These are phyloP conservation scores for Sphaerophoria taeniata DNA, from an alignment of 2,888 invertebrate genomes.

Conservation along the genomic window DNA sequence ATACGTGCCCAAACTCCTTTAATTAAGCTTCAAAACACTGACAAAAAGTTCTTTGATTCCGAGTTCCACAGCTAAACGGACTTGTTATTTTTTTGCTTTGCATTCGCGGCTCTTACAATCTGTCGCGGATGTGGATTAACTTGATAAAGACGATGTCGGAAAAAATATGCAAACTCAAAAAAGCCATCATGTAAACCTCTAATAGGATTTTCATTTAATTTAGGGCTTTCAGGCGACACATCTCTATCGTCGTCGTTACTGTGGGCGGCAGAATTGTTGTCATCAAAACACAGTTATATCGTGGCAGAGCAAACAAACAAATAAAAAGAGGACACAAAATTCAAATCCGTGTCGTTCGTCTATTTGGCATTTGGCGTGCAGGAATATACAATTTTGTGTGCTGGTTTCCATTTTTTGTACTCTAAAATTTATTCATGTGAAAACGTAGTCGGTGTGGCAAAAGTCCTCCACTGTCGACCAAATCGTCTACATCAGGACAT, in stretches of 20 bases:
- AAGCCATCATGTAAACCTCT: constrained; percentile 72
- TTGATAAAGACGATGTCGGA: constrained; percentile 39
- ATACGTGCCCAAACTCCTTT: too few species aligned
- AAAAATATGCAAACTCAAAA: constrained; percentile 55
- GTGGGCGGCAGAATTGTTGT: not conserved
- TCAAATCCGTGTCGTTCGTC: constrained; percentile 56
- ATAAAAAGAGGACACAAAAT: not conserved
- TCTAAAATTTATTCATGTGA: constrained; percentile 68
- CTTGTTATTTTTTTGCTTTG: not conserved
- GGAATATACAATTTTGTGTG: constrained; percentile 34
- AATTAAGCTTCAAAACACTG: too few species aligned
- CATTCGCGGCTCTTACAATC: constrained; percentile 7
- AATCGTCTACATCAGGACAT: constrained; percentile 40
- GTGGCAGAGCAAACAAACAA: not conserved
- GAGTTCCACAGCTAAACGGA: constrained; percentile 66
- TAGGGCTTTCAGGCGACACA: constrained; percentile 73
- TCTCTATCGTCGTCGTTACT: constrained; percentile 40
- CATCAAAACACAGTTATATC: constrained; percentile 44
- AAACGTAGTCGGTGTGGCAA: constrained; percentile 60
- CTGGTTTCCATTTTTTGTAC: constrained; percentile 43
- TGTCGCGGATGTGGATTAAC: constrained; percentile 54
- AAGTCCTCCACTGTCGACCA: constrained; percentile 43
- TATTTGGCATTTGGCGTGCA: not conserved
- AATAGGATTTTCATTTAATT: constrained; percentile 74
- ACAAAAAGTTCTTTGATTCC: constrained; percentile 25